Evolutionary conservation across 2,797 vertebrate species (phyloP).

Genomic region (Ctenochaetus hawaiiensis): DNA sequence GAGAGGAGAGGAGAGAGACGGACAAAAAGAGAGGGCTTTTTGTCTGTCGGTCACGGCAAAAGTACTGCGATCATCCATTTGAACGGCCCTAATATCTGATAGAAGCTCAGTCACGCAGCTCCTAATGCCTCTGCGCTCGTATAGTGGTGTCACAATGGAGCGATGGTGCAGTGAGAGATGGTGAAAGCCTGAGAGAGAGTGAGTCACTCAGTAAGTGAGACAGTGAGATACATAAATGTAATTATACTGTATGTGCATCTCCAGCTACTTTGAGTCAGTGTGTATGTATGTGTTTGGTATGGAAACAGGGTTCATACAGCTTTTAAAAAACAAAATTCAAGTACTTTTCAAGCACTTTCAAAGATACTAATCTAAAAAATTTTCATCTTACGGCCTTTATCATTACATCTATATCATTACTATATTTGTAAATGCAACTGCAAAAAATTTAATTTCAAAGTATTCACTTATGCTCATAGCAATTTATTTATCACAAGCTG

Average conservation of each 20-base stretch:
- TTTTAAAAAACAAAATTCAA: no score
- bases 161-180: slow-evolving; percentile 60
- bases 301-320: no score
- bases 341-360: no score
- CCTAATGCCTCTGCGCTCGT: slow-evolving; percentile 65
- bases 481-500: slow-evolving; percentile 12
- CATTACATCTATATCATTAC: no score
- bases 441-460: no score
- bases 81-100: slow-evolving; percentile 77
- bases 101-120: slow-evolving; percentile 78
- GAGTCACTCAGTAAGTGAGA: slow-evolving; percentile 36
- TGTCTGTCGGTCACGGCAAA: slow-evolving; percentile 75
- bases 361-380: no score
- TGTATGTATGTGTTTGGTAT: not conserved
- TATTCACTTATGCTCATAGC: not conserved
- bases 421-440: no score
- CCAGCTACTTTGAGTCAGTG: slow-evolving; percentile 18
- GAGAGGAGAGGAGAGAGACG: slow-evolving; percentile 50
- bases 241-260: slow-evolving; percentile 10
- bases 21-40: slow-evolving; percentile 73
- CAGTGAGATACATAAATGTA: slow-evolving; percentile 30
- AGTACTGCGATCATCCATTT: slow-evolving; percentile 78
- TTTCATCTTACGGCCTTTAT: no score
- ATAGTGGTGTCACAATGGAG: slow-evolving; percentile 66
- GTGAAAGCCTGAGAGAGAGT: slow-evolving; percentile 38